Evolutionary conservation across 2,797 vertebrate species (phyloP).

Genomic region (Pantherophis vulpinus): DNA sequence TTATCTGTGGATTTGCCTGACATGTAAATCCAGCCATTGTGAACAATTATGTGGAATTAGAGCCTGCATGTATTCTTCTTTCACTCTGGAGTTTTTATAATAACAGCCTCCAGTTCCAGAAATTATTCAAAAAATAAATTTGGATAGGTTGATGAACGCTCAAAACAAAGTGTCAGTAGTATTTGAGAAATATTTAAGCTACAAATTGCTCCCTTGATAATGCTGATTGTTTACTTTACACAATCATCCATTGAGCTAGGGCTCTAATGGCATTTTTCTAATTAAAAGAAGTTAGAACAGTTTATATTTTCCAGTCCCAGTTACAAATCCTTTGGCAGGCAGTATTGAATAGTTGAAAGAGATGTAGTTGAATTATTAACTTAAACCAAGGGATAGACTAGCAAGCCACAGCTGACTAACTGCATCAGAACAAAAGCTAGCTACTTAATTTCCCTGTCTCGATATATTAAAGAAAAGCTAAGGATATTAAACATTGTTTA

Average conservation of each 20-base stretch:
- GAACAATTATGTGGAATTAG: not conserved
- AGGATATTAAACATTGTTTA: not conserved
- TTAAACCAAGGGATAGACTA: not conserved
- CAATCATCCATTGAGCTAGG: not conserved
- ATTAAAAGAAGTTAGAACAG: constrained; percentile 9
- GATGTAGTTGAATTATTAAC: not conserved
- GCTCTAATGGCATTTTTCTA: not conserved
- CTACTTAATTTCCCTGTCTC: not conserved
- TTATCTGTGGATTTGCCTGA: not conserved
- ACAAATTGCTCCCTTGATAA: not conserved
- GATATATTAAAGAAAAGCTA: not conserved
- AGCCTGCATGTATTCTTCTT: not conserved
- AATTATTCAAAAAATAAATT: constrained; percentile 1
- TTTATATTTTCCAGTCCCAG: not conserved
- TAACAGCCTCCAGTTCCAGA: not conserved
- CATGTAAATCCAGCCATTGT: not conserved
- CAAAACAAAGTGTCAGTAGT: constrained; percentile 1
- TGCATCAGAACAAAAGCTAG: not conserved
- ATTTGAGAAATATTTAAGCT: not conserved
- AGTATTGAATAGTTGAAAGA: not conserved
- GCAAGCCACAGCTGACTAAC: not conserved
- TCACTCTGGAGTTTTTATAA: not conserved
- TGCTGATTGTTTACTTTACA: not conserved
- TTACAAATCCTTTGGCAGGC: not conserved
- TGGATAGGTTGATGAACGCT: not conserved